A percentile compares a stretch with the other conserved stretches of the same genome.
These are phyloP conservation scores for Oreochromis niloticus DNA, from an alignment of 2,113 vertebrate genomes.

Conservation along the genomic window DNA sequence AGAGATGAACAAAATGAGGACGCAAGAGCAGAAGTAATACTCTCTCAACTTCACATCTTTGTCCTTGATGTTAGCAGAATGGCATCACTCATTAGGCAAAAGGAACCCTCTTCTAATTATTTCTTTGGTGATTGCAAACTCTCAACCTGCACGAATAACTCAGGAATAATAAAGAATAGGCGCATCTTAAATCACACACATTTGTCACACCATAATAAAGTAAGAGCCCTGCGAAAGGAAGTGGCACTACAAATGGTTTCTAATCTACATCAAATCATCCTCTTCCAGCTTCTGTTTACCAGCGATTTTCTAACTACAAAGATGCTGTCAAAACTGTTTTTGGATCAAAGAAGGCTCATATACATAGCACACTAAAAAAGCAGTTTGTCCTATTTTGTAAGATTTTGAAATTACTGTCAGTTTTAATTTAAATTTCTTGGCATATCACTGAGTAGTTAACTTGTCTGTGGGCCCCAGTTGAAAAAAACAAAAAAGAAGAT, in stretches of 20 bases:
- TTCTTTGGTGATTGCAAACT: background rate
- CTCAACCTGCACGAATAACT: background rate
- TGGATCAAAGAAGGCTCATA: background rate
- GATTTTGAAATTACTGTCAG: background rate
- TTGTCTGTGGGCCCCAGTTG: background rate
- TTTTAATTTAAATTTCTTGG: background rate
- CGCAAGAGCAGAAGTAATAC: constrained; percentile 15
- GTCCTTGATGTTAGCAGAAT: constrained; percentile 9
- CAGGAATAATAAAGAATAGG: background rate
- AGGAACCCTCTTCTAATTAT: background rate
- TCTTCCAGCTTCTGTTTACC: background rate
- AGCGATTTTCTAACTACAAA: background rate
- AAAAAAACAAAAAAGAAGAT: background rate
- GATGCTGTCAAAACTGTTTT: background rate
- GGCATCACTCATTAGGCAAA: background rate
- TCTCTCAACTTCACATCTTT: constrained; percentile 23
- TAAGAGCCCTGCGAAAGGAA: background rate
- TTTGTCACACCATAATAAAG: background rate
- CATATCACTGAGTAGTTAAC: background rate
- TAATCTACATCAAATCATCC: background rate
- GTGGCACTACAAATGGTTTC: background rate
- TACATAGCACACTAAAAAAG: background rate
- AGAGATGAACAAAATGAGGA: constrained; percentile 10
- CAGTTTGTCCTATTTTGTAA: background rate
- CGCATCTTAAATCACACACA: background rate